These are phyloP conservation scores for Orientallactaga sibirica DNA, from an alignment of 2,797 vertebrate genomes.

Conservation along the genomic window DNA sequence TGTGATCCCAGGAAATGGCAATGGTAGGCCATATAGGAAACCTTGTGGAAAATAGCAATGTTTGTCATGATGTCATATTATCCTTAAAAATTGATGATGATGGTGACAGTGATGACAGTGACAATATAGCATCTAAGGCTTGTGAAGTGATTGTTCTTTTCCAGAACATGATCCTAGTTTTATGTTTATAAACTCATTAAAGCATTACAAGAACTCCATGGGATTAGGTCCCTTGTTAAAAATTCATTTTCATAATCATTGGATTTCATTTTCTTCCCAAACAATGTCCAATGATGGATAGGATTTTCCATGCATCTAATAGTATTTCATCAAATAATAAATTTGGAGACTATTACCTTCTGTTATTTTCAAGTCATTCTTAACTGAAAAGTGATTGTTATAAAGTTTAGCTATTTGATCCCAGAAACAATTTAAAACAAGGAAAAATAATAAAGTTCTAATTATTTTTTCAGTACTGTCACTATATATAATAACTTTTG, in stretches of 20 bases:
- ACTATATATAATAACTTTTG: not conserved
- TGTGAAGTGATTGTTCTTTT: not conserved
- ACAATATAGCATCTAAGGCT: not conserved
- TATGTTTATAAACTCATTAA: not conserved
- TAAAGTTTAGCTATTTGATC: slow-evolving; percentile 17
- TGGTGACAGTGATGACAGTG: not conserved
- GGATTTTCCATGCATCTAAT: not conserved
- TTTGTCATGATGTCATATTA: not conserved
- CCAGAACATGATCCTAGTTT: not conserved
- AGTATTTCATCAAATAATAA: slow-evolving; percentile 23
- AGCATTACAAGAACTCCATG: not conserved
- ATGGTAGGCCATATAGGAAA: not conserved
- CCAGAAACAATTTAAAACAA: not conserved
- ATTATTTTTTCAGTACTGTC: slow-evolving; percentile 38
- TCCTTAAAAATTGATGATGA: not conserved
- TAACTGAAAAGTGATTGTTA: slow-evolving; percentile 36
- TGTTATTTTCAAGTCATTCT: slow-evolving; percentile 13
- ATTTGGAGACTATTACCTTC: not conserved
- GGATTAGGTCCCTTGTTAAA: not conserved
- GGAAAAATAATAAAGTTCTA: not conserved
- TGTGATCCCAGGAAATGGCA: too few species aligned
- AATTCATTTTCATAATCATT: not conserved
- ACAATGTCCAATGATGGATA: not conserved
- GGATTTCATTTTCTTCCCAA: slow-evolving; percentile 6
- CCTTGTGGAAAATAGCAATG: not conserved